phyloP scores from a whole-genome alignment of 2,113 vertebrate species.

The Sisor rabdophorus region DNA sequence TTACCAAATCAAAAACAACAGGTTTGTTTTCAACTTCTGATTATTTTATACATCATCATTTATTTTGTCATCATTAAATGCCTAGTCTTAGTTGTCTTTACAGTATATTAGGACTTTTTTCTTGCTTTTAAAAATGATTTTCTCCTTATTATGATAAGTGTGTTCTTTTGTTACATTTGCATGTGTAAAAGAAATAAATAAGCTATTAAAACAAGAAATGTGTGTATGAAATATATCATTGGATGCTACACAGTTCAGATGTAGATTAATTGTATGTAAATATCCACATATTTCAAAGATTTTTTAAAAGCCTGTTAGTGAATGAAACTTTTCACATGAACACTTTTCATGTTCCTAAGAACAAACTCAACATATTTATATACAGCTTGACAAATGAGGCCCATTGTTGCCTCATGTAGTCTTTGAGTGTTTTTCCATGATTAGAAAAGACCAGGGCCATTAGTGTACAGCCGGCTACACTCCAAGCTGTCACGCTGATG shows the following conservation, averaged over 20 bases:
- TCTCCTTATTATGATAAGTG: not conserved
- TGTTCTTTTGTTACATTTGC: not conserved
- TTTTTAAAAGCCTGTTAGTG: not conserved
- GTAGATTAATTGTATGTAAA: not conserved
- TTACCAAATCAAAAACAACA: constrained; percentile 15
- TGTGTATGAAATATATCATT: not conserved
- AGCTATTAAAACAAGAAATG: not conserved
- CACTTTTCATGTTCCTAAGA: not conserved
- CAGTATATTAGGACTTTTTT: not conserved
- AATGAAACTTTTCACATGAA: no score
- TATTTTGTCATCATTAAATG: not conserved
- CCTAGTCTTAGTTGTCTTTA: not conserved
- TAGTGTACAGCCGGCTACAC: constrained; percentile 20
- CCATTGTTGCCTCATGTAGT: not conserved
- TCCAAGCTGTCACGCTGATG: constrained; percentile 5
- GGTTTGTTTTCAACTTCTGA: constrained; percentile 18
- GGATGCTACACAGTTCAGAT: not conserved
- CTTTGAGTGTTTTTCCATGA: constrained; percentile 18
- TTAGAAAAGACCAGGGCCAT: constrained; percentile 17
- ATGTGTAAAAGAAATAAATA: not conserved
- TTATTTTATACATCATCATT: not conserved
- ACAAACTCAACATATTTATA: not conserved
- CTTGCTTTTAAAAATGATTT: not conserved
- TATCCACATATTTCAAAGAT: not conserved
- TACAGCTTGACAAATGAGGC: not conserved